A percentile compares a stretch with the other conserved stretches of the same genome.
phyloP scores from a whole-genome alignment of 2,797 vertebrate genomes.

The Yasuhikotakia modesta region DNA sequence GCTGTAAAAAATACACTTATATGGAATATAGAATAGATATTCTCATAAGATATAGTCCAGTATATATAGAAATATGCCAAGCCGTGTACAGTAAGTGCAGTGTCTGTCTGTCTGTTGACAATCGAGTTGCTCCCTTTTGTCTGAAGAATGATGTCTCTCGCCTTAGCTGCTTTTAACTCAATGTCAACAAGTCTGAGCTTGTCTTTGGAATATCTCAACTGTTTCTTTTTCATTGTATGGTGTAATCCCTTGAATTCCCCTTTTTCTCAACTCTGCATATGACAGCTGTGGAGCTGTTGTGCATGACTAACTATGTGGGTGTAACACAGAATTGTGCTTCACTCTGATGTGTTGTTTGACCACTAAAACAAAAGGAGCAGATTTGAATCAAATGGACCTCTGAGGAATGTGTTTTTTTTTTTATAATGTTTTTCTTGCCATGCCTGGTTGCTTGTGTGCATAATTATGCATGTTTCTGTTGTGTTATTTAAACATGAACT shows the following conservation, averaged over 20 bases:
- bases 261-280: conserved; percentile 18
- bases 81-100: background rate
- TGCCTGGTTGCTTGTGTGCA: conserved; percentile 13
- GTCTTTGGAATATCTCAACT: conserved; percentile 4
- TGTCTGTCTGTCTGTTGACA: background rate
- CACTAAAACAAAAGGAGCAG: conserved; percentile 3
- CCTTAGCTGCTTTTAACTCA: background rate
- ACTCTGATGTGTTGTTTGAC: conserved; percentile 19
- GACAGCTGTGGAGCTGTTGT: conserved; percentile 23
- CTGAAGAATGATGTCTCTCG: conserved; percentile 10
- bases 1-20: background rate
- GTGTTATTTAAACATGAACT: conserved; percentile 39
- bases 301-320: conserved; percentile 26
- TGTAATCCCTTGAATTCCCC: conserved; percentile 30
- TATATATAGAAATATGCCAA: background rate
- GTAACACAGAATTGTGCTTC: conserved; percentile 30
- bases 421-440: conserved; percentile 13
- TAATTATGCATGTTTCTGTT: background rate
- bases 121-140: background rate
- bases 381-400: background rate
- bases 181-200: conserved; percentile 25
- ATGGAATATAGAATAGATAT: no score
- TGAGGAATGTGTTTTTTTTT: conserved; percentile 27
- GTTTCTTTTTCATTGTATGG: background rate
- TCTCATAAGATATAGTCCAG: background rate